Conservation (phyloP, 2,797 vertebrate species). For the Acanthopagrus latus region DNA sequence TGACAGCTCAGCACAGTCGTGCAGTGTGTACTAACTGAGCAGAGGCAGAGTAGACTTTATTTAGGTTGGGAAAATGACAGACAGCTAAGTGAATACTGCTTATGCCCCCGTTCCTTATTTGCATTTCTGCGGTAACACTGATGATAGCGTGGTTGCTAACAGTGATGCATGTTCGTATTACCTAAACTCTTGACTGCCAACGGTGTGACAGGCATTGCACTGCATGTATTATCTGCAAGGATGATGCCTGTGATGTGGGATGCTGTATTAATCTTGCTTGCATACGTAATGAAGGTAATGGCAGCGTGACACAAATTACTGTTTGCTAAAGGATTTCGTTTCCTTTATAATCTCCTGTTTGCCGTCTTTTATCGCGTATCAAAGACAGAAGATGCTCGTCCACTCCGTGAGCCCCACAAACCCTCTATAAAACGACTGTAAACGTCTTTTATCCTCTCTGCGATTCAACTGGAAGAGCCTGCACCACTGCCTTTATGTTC, state of each 20-base stretch:
- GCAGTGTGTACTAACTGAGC: constrained; percentile 35
- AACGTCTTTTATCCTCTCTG: constrained; percentile 41
- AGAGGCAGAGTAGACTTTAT: constrained; percentile 38
- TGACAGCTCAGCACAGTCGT: constrained; percentile 58
- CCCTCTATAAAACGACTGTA: constrained; percentile 40
- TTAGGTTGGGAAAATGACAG: constrained; percentile 40
- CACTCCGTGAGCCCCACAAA: constrained; percentile 42
- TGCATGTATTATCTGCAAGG: constrained; percentile 69
- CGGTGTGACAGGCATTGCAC: constrained; percentile 66
- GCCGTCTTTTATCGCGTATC: constrained; percentile 56
- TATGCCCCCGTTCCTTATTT: constrained; percentile 42
- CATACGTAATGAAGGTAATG: constrained; percentile 57
- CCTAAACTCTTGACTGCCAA: constrained; percentile 62
- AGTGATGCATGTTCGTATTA: constrained; percentile 60
- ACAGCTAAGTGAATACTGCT: constrained; percentile 32
- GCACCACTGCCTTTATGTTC: constrained; percentile 21
- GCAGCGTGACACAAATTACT: constrained; percentile 68
- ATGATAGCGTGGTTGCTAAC: constrained; percentile 61
- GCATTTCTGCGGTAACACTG: constrained; percentile 50
- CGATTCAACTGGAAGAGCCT: constrained; percentile 20
- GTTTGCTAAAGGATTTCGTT: constrained; percentile 70
- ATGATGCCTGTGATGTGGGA: constrained; percentile 69
- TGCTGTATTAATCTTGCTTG: constrained; percentile 65
- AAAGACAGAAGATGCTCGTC: constrained; percentile 57
- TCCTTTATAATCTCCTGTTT: constrained; percentile 62